These are phyloP conservation scores for Morone saxatilis DNA, from an alignment of 2,113 vertebrate genomes.

Conservation along the genomic window DNA sequence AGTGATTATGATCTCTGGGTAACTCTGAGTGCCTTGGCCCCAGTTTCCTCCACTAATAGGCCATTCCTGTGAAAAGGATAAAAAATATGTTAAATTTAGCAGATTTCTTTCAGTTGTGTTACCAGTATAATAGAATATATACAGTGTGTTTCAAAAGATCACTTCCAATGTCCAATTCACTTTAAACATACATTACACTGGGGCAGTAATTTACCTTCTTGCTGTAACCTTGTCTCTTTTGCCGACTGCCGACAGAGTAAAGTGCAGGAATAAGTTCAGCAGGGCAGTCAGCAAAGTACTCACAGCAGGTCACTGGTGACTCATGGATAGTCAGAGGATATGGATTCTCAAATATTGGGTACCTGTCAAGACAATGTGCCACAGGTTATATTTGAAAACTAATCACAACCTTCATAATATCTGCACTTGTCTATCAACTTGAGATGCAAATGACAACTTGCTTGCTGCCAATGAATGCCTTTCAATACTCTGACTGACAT, in stretches of 20 bases:
- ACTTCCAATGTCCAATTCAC: too few relatives aligned
- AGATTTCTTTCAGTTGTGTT: not conserved
- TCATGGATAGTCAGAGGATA: conserved; percentile 85
- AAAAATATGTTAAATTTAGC: not conserved
- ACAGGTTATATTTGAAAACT: not conserved
- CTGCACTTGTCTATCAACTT: not conserved
- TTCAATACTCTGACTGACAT: not conserved
- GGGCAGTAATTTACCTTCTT: conserved; percentile 90
- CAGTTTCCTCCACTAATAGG: conserved; percentile 97
- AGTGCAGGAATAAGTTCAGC: conserved; percentile 96
- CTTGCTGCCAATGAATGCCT: not conserved
- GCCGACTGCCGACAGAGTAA: conserved; percentile 95
- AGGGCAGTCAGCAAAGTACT: conserved; percentile 98
- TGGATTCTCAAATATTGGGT: conserved; percentile 85
- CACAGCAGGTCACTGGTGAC: conserved; percentile 92
- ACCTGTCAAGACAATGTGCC: conserved; percentile 66
- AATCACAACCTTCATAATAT: not conserved
- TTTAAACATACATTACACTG: not conserved
- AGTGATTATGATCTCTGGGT: conserved; percentile 98
- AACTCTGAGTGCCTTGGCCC: conserved; percentile 95
- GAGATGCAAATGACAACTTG: not conserved
- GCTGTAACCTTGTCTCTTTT: conserved; percentile 98
- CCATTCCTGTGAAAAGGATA: conserved; percentile 89
- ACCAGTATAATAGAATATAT: not conserved
- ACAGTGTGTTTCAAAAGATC: too few relatives aligned